These are phyloP conservation scores for Helarctos malayanus DNA, from an alignment of 2,797 vertebrate genomes.

Conservation along the genomic window DNA sequence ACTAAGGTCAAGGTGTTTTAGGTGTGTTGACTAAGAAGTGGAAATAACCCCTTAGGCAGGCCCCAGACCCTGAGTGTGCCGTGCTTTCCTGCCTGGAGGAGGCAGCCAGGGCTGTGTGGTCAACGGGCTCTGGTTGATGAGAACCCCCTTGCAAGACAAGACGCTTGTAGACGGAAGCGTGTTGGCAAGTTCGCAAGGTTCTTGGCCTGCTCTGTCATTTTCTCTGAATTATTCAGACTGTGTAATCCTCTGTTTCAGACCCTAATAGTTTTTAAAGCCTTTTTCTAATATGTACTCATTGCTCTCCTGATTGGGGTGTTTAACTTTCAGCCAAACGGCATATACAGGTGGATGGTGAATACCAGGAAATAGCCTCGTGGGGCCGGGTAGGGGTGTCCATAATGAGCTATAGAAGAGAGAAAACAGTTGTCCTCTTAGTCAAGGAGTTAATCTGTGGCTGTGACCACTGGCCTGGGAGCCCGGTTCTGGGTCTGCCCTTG, in stretches of 20 bases:
- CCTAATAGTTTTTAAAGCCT: neutral
- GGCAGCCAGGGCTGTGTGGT: neutral
- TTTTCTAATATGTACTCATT: conserved; percentile 48
- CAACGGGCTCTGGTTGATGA: neutral
- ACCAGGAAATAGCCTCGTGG: neutral
- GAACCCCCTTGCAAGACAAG: neutral
- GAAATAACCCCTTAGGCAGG: neutral
- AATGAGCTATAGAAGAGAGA: neutral
- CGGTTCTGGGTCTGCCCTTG: neutral
- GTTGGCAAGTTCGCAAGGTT: neutral
- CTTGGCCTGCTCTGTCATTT: neutral
- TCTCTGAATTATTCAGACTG: neutral
- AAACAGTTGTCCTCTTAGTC: no score
- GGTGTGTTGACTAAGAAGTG: neutral
- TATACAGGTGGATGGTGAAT: neutral
- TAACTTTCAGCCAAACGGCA: conserved; percentile 41
- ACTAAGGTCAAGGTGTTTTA: neutral
- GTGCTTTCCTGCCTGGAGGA: no score
- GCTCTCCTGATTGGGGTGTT: neutral
- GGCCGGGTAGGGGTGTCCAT: neutral
- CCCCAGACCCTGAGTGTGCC: rapidly evolving
- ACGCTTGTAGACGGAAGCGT: neutral
- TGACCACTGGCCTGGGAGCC: neutral
- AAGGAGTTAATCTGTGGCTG: neutral
- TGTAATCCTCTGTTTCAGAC: conserved; percentile 55